A percentile compares a stretch with the other conserved stretches of the same genome.
These are phyloP conservation scores for Stichodactyla mertensii DNA, from an alignment of 64 coral and sea anemone genomes.

Conservation along the genomic window DNA sequence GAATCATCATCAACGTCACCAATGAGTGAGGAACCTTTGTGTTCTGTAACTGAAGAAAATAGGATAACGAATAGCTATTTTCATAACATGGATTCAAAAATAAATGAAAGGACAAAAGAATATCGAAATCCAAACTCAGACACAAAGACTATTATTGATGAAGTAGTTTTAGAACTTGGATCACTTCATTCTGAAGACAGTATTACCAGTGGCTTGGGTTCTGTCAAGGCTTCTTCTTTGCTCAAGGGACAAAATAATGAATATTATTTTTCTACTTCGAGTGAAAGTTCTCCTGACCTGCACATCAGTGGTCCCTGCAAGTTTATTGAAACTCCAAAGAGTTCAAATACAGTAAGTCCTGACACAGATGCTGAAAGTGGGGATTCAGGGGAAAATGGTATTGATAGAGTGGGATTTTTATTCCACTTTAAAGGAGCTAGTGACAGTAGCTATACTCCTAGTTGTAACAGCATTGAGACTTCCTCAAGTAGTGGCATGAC, in stretches of 20 bases:
- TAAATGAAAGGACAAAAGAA: not conserved
- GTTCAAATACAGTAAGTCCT: not conserved
- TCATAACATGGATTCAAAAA: not conserved
- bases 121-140: not conserved
- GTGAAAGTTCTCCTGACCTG: slow-evolving; percentile 28
- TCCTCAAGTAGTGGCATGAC: not conserved
- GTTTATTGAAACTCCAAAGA: not conserved
- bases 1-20: slow-evolving; percentile 1
- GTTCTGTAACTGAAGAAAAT: not conserved
- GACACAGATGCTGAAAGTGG: not conserved
- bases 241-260: slow-evolving; percentile 46
- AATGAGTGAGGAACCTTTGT: not conserved
- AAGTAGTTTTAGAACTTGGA: not conserved
- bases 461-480: slow-evolving; percentile 25
- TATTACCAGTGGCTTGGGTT: slow-evolving; percentile 58
- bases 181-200: slow-evolving; percentile 62
- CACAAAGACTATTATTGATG: slow-evolving; percentile 7
- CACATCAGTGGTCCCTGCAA: not conserved
- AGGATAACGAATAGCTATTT: not conserved
- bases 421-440: slow-evolving; percentile 23
- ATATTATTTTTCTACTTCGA: slow-evolving; percentile 48
- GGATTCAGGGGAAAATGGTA: not conserved
- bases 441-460: slow-evolving; percentile 56
- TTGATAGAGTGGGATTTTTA: not conserved
- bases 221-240: not conserved